phyloP scores from a whole-genome alignment of 2,888 invertebrate genomes.

The Dynastes hyllus region DNA sequence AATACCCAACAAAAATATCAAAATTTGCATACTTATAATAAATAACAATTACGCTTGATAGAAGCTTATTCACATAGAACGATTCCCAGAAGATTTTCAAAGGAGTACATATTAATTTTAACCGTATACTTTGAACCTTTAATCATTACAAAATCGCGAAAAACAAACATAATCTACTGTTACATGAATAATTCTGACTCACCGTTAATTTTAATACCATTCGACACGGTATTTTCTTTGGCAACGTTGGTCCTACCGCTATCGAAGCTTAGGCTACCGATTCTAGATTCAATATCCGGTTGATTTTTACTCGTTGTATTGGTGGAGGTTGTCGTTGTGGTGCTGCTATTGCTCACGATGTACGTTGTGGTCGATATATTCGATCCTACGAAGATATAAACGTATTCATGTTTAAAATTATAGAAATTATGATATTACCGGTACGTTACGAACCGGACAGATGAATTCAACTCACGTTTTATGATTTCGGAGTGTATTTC shows the following conservation, averaged over 20 bases:
- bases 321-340: conserved; percentile 40
- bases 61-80: no score
- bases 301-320: conserved; percentile 44
- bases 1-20: no score
- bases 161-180: no score
- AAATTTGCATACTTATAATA: no score
- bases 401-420: background rate
- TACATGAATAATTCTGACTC: conserved; percentile 34
- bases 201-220: conserved; percentile 51
- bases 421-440: background rate
- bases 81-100: no score
- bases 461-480: conserved; percentile 68
- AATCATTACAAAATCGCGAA: no score
- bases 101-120: no score
- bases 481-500: conserved; percentile 72
- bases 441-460: background rate
- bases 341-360: conserved; percentile 37
- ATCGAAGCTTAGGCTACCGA: conserved; percentile 1
- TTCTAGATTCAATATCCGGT: conserved; percentile 29
- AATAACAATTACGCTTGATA: no score
- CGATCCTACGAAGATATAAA: conserved; percentile 53
- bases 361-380: conserved; percentile 54
- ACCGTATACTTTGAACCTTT: no score
- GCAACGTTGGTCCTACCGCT: conserved; percentile 29
- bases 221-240: conserved; percentile 50